Conservation (phyloP, 1,140 invertebrate species). For the Lucilia cuprina region DNA sequence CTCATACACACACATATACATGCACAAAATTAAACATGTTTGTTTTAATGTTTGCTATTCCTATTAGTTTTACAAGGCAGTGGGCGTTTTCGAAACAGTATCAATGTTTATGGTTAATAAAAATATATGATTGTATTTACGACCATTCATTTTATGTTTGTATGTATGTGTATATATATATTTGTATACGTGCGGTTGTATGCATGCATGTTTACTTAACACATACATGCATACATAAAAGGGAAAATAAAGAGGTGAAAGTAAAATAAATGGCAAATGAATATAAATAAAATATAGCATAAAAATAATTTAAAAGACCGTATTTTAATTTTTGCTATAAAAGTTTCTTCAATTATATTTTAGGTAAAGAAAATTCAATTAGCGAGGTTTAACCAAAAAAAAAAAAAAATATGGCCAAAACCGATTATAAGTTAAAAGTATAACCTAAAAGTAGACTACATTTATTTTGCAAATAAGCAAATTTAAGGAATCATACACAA, state of each 20-base stretch:
- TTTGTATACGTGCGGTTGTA: background rate
- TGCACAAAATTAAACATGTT: background rate
- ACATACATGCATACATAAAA: background rate
- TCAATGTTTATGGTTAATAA: slow-evolving; percentile 18
- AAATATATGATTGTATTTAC: background rate
- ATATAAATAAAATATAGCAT: background rate
- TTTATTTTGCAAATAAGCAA: too few species aligned
- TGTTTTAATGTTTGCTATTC: slow-evolving; percentile 1
- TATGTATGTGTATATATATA: too few species aligned
- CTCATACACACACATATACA: too few species aligned
- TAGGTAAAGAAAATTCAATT: too few species aligned
- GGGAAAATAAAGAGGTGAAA: background rate
- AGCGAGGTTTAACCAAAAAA: too few species aligned
- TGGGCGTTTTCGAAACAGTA: background rate
- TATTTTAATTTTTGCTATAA: too few species aligned
- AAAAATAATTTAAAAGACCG: too few species aligned
- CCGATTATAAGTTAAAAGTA: too few species aligned
- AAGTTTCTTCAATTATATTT: too few species aligned
- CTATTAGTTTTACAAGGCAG: slow-evolving; percentile 11
- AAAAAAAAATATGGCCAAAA: too few species aligned
- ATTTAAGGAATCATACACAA: too few species aligned
- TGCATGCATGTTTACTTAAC: background rate
- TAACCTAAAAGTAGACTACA: too few species aligned
- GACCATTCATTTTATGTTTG: background rate
- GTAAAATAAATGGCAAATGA: background rate